Percentiles rank a stretch among this genome's conserved stretches.
These are phyloP conservation scores for Antedon mediterranea DNA, from an alignment of 53 echinoderm and acorn worm genomes.

Conservation along the genomic window DNA sequence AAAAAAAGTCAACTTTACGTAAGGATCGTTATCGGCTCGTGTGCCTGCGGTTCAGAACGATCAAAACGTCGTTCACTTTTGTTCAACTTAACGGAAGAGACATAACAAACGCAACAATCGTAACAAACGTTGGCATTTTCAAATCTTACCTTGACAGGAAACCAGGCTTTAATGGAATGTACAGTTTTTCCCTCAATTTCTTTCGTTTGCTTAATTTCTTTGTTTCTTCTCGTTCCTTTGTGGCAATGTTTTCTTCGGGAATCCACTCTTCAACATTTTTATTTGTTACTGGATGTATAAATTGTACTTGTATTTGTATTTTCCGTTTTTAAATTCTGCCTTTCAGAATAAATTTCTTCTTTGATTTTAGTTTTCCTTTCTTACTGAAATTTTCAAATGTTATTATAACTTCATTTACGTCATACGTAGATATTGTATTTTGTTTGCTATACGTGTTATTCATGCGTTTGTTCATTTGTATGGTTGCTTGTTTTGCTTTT, in stretches of 20 bases:
- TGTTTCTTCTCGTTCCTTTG: slow-evolving; percentile 2
- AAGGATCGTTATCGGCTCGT: too few species aligned
- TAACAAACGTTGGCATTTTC: too few species aligned
- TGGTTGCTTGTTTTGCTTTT: not conserved
- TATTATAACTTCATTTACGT: slow-evolving; percentile 5
- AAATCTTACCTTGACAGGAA: too few species aligned
- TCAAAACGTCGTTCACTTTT: too few species aligned
- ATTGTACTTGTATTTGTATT: not conserved
- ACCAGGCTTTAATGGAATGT: slow-evolving; percentile 3
- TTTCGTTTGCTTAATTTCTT: not conserved
- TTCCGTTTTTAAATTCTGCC: not conserved
- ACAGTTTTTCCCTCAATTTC: not conserved
- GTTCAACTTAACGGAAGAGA: too few species aligned
- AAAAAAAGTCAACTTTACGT: too few species aligned
- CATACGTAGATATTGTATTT: not conserved
- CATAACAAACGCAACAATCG: too few species aligned
- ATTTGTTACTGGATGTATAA: not conserved
- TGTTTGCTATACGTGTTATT: not conserved
- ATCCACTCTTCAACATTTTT: not conserved
- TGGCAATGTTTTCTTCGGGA: not conserved
- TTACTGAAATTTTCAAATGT: not conserved
- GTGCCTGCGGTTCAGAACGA: too few species aligned
- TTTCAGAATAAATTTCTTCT: not conserved
- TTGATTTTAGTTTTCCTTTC: not conserved
- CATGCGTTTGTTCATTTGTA: not conserved